Evolutionary conservation across 2,888 invertebrate genomes (phyloP), one percentile per base, ranked within the genome.

Genomic region (Eustalomyia histrio): DNA sequence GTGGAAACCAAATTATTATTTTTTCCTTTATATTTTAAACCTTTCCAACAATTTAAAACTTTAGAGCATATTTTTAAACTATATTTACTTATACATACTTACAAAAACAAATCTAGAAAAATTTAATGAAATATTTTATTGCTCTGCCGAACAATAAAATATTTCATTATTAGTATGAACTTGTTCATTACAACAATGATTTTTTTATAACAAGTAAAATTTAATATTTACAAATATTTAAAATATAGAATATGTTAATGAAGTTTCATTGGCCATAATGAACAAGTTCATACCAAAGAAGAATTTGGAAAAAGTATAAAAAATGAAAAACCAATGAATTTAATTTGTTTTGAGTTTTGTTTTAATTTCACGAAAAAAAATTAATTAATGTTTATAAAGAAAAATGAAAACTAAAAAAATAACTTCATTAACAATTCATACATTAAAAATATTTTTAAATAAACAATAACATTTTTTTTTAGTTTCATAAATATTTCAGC

Each of bases 321-420:
- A 81, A 83, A 83, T 78, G 69, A 84, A 83, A 83, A 85, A 83
- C 79, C 84, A 84, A 84, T 82, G 72, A 79, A 80, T 84, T 83
- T 84, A 69, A 63, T 79, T 52, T 84, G 83, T 83, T 83, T 72
- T 68, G 69, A 80, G 68, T 33, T 80, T 80, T 76, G 58, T 79
- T 84, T 84, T 78, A 83, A 83, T 76, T 53, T 68, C 6, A 67
- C 64, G 61, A 65, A 83, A 43, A 76, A 68, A 79, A 76, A 80
- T 75, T 79, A 83, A 71, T 83, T 81, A 47, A 79, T 74, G 61
- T 79, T 83, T 71, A 73, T 82, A 79, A 65, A 65, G 35, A 12
- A 47, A 47, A 53, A 47, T 43, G 10, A 65, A 65, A 58, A 39
- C 12, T 24, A 74, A 63, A 50, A 81, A 73, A 72, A 75, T 79